A percentile compares a stretch with the other conserved stretches of the same genome.
Evolutionary conservation across 2,888 invertebrate species (phyloP).

Genomic region (Frankliniella fusca): DNA sequence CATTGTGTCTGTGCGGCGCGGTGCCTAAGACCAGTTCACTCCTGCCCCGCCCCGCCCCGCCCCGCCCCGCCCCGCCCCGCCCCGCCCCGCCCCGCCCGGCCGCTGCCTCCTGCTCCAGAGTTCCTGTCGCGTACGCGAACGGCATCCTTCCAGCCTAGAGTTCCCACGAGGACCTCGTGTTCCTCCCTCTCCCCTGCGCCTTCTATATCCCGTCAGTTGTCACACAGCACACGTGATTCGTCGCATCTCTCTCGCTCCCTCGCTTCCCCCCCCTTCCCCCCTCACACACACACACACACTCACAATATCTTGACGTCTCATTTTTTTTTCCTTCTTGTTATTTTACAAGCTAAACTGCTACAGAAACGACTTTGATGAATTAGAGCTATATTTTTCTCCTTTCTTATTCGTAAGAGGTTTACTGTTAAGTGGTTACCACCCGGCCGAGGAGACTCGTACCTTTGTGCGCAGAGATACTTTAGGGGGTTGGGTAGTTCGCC

Average conservation of each 20-base stretch:
- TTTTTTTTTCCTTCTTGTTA: not conserved
- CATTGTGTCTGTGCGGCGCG: not conserved
- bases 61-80: not conserved
- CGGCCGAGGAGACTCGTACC: not conserved
- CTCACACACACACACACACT: no score
- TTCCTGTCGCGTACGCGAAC: not conserved
- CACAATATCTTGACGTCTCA: not conserved
- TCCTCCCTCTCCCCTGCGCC: not conserved
- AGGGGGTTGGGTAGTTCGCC: not conserved
- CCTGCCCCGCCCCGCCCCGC: not conserved
- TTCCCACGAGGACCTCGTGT: not conserved
- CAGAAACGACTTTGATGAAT: not conserved
- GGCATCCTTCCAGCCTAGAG: not conserved
- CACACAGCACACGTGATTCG: slow-evolving; percentile 2
- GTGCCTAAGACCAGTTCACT: not conserved
- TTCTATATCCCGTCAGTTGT: slow-evolving; percentile 10
- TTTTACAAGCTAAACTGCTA: not conserved
- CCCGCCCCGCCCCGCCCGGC: not conserved
- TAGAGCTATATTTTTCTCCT: no score
- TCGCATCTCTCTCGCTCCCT: not conserved
- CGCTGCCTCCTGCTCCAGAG: not conserved
- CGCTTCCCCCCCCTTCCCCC: not conserved
- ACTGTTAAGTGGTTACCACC: not conserved
- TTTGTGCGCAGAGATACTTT: not conserved
- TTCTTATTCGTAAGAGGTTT: no score